Conservation (phyloP, 2,113 vertebrate species). For the Ornithorhynchus anatinus region DNA sequence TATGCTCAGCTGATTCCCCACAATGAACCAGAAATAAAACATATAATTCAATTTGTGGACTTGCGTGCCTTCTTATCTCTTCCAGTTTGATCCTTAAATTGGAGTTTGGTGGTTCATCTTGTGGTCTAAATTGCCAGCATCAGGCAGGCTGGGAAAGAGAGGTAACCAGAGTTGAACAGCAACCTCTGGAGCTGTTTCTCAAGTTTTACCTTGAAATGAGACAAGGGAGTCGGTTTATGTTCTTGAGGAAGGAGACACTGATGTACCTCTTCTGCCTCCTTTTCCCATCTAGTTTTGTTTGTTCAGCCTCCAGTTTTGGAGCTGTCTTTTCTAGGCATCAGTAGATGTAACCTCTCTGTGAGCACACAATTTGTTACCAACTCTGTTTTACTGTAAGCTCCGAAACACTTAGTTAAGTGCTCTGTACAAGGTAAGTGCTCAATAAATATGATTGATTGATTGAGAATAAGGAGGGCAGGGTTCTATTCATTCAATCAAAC, state of each 20-base stretch:
- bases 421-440: no score
- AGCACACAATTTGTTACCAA: slow-evolving; percentile 16
- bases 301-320: no score
- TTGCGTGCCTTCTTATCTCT: background rate
- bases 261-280: background rate
- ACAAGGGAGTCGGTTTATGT: background rate
- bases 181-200: background rate
- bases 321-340: background rate
- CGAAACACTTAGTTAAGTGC: no score
- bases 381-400: no score
- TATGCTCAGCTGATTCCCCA: background rate
- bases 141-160: background rate
- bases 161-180: background rate
- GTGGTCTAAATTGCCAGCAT: background rate
- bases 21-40: slow-evolving; percentile 1
- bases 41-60: background rate
- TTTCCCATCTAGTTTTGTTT: no score
- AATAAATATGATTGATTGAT: no score
- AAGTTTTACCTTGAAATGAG: slow-evolving; percentile 10
- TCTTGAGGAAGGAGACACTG: background rate
- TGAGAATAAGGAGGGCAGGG: no score
- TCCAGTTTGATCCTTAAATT: background rate
- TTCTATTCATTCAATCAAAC: no score
- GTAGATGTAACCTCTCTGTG: background rate
- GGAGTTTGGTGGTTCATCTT: background rate